These are phyloP conservation scores for Stomorhina lunata DNA, from an alignment of 2,888 invertebrate species.

Conservation along the genomic window DNA sequence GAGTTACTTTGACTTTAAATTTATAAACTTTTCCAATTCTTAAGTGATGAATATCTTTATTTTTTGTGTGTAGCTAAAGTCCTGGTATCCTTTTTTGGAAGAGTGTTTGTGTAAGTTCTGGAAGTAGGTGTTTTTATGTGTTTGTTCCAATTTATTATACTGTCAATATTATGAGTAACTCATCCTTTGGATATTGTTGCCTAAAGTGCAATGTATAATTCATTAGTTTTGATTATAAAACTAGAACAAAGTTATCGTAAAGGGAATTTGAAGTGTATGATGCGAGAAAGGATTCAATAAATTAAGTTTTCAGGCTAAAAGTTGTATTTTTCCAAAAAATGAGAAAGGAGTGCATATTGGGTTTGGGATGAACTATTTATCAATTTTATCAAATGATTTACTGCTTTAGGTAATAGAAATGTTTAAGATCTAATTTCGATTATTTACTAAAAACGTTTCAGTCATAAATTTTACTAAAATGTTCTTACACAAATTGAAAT, in stretches of 20 bases:
- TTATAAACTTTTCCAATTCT: conserved; percentile 52
- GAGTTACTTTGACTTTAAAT: conserved; percentile 31
- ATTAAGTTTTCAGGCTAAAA: neutral
- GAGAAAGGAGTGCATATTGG: neutral
- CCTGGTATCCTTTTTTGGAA: too few relatives aligned
- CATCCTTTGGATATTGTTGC: conserved; percentile 24
- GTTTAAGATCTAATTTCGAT: too few relatives aligned
- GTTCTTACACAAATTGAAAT: too few relatives aligned
- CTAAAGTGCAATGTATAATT: conserved; percentile 51
- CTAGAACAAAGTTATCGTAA: conserved; percentile 41
- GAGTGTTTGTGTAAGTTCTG: neutral
- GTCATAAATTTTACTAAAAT: too few relatives aligned
- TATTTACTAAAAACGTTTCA: too few relatives aligned
- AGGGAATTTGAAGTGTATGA: neutral
- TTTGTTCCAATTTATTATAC: conserved; percentile 21
- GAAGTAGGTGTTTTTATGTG: neutral
- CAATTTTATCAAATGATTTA: too few relatives aligned
- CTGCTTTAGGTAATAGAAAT: too few relatives aligned
- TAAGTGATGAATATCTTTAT: conserved; percentile 36
- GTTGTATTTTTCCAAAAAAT: neutral
- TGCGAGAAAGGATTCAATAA: conserved; percentile 2
- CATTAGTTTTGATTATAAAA: conserved; percentile 47
- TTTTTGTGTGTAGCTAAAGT: too few relatives aligned
- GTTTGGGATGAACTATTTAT: neutral
- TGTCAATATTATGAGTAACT: conserved; percentile 49